Conservation (phyloP, 2,797 vertebrate species). For the Pangasius macronema region DNA sequence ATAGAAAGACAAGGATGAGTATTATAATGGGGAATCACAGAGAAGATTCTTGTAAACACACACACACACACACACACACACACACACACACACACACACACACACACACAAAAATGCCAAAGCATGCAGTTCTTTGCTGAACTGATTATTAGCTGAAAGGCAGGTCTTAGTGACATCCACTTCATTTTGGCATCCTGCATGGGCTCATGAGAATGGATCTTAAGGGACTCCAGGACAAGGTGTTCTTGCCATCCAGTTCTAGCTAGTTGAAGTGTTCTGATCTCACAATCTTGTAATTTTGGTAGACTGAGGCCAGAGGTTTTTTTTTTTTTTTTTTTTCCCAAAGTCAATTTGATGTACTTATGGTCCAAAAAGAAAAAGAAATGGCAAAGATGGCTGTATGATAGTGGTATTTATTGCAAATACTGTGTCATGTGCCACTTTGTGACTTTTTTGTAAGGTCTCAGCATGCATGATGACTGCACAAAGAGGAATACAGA, state of each 20-base stretch:
- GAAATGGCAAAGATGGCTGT: neutral
- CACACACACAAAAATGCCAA: constrained; percentile 4
- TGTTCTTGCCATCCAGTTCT: neutral
- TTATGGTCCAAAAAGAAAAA: neutral
- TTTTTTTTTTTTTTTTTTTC: no score
- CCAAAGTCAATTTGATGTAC: neutral
- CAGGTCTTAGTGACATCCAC: neutral
- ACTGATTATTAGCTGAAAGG: neutral
- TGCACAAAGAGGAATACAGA: neutral
- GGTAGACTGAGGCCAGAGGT: neutral
- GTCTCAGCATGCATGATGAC: neutral
- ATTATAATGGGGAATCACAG: constrained; percentile 10
- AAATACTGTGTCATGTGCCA: neutral
- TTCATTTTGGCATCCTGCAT: neutral
- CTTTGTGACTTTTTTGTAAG: neutral
- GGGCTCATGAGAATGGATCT: neutral
- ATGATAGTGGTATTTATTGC: neutral
- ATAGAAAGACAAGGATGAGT: constrained; percentile 23
- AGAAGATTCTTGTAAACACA: neutral
- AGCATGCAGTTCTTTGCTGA: neutral
- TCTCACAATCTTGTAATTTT: neutral
- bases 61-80: no score
- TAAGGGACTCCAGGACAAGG: neutral
- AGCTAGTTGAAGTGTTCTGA: neutral
- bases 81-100: neutral